A percentile compares a stretch with the other conserved stretches of the same genome.
Conservation (phyloP, 1,140 invertebrate genomes). For the Varroa destructor region DNA sequence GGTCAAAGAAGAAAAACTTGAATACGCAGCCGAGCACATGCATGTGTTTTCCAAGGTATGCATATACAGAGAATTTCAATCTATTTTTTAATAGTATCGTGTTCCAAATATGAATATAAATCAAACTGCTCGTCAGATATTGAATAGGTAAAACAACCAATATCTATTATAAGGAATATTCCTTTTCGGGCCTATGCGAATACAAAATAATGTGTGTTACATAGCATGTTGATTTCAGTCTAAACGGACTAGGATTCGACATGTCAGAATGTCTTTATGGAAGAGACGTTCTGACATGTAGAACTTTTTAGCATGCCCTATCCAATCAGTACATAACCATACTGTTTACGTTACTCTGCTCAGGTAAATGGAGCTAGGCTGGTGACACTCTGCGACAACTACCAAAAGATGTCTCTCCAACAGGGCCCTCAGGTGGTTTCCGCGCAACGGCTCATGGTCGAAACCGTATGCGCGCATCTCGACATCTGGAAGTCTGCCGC, state of each 20-base stretch:
- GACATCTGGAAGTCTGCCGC: constrained; percentile 22
- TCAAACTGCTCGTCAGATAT: no score
- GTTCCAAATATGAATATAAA: no score
- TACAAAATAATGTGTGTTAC: no score
- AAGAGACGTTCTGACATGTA: no score
- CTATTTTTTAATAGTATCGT: no score
- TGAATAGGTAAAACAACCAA: no score
- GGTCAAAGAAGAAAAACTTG: constrained; percentile 6
- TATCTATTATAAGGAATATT: no score
- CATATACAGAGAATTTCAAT: background rate
- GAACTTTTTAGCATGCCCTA: no score
- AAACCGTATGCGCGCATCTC: background rate
- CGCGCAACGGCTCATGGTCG: constrained; percentile 6
- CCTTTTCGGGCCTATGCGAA: no score
- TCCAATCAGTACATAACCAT: background rate
- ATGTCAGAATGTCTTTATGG: no score
- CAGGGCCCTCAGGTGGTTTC: background rate
- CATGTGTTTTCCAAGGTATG: constrained; percentile 17
- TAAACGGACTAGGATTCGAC: background rate
- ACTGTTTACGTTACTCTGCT: background rate
- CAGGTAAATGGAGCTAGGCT: constrained; percentile 4
- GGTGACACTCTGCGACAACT: constrained; percentile 8
- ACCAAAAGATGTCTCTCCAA: background rate
- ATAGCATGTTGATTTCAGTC: no score
- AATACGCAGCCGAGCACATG: constrained; percentile 7